Base-by-base conservation (phyloP, 2,888 invertebrate species). In the Acanthosepion esculentum region DNA sequence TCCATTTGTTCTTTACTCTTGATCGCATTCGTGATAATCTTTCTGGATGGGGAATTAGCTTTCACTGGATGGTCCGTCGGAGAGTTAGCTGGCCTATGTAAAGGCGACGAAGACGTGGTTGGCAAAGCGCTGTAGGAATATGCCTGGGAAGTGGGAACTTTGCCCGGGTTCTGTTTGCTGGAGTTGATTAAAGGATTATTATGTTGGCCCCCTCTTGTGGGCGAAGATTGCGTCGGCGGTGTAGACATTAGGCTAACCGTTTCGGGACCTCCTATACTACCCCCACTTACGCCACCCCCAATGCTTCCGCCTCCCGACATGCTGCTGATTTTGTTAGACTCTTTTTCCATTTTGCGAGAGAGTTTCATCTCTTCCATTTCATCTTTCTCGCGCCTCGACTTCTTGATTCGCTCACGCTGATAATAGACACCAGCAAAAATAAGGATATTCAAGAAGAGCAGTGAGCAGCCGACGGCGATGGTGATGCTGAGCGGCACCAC, bases 371-470 rank as follows among this genome's bases (percentile, higher is more conserved):
- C 95, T 29, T 95, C 95, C 48, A 94, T 93, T 93, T 95, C 96
- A 6, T 95, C 93, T 29, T 94, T 93, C 91, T 94, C 92, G 48
- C 95, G 95, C 91, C 96, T 95, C 94, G 97, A 95, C 95, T 96
- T 96, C 94, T 96, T 96, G 48, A 97, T 96, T 48, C 97, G 95
- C 94, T 97, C 97, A 95, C 97, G 96, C 97, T 99, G 99, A 97
- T 99, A 99, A 97, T 99, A 99, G 0, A 99, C 99, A 8, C 99
- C 99, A 94, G 99, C 99, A 97, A 99, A 99, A 97, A 99, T 99
- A 55, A 99, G 98, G 93, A 99, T 98, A 97, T 99, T 99, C 8
- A 99, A 98, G 96, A 99, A 99, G 48, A 99, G 98, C 95, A 99
- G 98, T 10, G 99, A 99, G 97, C 99, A 99, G 91, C 99, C 99